Evolutionary conservation across 2,797 vertebrate species (phyloP).

Genomic region (Phalanger gymnotis): DNA sequence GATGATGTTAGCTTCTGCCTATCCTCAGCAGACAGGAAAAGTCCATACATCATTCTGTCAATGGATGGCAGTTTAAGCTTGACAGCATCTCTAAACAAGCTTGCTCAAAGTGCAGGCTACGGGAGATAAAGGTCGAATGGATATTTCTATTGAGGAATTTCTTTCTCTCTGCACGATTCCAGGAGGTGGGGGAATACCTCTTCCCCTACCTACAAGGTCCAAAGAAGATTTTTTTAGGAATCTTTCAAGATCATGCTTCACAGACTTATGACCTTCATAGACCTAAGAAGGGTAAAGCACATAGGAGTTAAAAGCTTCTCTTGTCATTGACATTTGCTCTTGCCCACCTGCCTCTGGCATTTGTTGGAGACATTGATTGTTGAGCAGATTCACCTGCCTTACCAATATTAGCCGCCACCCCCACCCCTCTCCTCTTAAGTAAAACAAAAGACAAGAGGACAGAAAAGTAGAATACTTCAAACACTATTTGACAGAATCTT

Average conservation of each 20-base stretch:
- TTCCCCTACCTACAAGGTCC: not conserved
- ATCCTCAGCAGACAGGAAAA: not conserved
- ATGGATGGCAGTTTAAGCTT: not conserved
- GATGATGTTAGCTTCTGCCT: constrained; percentile 34
- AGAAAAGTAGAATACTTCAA: constrained; percentile 39
- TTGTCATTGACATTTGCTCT: not conserved
- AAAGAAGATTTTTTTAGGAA: constrained; percentile 43
- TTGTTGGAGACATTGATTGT: constrained; percentile 24
- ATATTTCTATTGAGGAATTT: constrained; percentile 72
- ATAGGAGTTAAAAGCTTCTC: constrained; percentile 74
- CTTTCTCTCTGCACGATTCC: constrained; percentile 50
- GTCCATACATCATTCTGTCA: constrained; percentile 48
- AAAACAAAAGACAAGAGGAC: constrained; percentile 23
- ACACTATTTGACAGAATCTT: constrained; percentile 28
- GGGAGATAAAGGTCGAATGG: constrained; percentile 60
- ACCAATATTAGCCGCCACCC: constrained; percentile 3
- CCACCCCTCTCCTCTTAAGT: not conserved
- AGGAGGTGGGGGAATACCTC: not conserved
- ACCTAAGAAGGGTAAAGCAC: constrained; percentile 71
- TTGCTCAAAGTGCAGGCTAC: constrained; percentile 46
- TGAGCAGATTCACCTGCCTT: constrained; percentile 25
- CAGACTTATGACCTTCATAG: constrained; percentile 78
- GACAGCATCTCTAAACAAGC: constrained; percentile 52
- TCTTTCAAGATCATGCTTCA: constrained; percentile 70
- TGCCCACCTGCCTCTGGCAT: constrained; percentile 63